Conservation (phyloP, 1,140 invertebrate genomes). For the Spodoptera frugiperda region DNA sequence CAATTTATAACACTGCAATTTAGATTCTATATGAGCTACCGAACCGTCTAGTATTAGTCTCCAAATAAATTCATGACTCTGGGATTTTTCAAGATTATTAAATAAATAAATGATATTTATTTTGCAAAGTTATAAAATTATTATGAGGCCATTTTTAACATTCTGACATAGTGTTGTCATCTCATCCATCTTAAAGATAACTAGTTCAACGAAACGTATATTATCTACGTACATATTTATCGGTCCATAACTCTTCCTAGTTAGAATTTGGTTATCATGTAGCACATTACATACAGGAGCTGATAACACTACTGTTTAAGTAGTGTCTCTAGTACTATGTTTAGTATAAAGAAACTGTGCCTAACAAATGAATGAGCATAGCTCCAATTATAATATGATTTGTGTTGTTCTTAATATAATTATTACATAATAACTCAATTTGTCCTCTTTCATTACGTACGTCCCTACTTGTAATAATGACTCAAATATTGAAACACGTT, state of each 20-base stretch:
- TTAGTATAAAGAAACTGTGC: no score
- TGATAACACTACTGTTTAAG: not conserved
- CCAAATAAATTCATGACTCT: conserved; percentile 14
- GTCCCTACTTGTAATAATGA: not conserved
- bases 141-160: not conserved
- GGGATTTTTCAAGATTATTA: not conserved
- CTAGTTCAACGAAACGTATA: not conserved
- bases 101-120: no score
- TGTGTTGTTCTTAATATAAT: no score
- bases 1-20: conserved; percentile 1
- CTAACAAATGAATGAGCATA: no score
- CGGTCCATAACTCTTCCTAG: conserved; percentile 1
- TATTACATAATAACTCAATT: no score
- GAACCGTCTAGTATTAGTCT: not conserved
- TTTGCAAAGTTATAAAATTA: not conserved
- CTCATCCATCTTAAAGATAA: conserved; percentile 21
- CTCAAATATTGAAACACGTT: not conserved
- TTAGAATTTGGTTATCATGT: not conserved
- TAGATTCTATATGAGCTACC: not conserved
- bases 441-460: no score
- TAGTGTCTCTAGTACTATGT: no score
- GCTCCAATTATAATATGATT: no score
- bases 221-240: not conserved
- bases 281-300: not conserved
- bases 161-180: not conserved